Conservation (phyloP, 2,888 invertebrate genomes). For the Rotaria sp. region DNA sequence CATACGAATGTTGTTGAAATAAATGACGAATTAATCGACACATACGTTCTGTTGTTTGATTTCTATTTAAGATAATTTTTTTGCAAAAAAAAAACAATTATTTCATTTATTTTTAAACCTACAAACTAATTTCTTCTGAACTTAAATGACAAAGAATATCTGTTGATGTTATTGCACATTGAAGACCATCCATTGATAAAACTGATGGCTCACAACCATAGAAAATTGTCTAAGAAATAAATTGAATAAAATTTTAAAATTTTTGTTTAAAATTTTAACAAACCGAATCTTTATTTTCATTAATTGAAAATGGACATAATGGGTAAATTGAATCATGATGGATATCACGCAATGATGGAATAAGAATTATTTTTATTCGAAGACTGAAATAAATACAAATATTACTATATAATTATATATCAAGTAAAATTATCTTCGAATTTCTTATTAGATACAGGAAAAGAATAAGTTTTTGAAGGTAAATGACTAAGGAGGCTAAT, state of each 20-base stretch:
- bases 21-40: slow-evolving; percentile 36
- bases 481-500: too few species aligned
- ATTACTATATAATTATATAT: too few species aligned
- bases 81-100: too few species aligned
- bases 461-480: too few species aligned
- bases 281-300: slow-evolving; percentile 8
- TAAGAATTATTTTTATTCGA: slow-evolving; percentile 30
- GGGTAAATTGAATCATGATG: slow-evolving; percentile 37
- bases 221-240: slow-evolving; percentile 29
- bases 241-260: background rate
- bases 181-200: slow-evolving; percentile 36
- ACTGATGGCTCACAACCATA: slow-evolving; percentile 33
- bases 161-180: slow-evolving; percentile 36
- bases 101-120: background rate
- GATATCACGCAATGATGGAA: slow-evolving; percentile 36
- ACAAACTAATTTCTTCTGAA: slow-evolving; percentile 38
- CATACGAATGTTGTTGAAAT: slow-evolving; percentile 32
- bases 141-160: slow-evolving; percentile 38
- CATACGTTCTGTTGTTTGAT: slow-evolving; percentile 33
- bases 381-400: background rate
- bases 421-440: too few species aligned
- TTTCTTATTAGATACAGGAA: too few species aligned
- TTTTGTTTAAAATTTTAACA: background rate
- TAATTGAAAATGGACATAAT: slow-evolving; percentile 26
- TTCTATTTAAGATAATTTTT: background rate